A percentile compares a stretch with the other conserved stretches of the same genome.
These are phyloP conservation scores for Cheilosia soror DNA, from an alignment of 2,888 invertebrate species.

Conservation along the genomic window DNA sequence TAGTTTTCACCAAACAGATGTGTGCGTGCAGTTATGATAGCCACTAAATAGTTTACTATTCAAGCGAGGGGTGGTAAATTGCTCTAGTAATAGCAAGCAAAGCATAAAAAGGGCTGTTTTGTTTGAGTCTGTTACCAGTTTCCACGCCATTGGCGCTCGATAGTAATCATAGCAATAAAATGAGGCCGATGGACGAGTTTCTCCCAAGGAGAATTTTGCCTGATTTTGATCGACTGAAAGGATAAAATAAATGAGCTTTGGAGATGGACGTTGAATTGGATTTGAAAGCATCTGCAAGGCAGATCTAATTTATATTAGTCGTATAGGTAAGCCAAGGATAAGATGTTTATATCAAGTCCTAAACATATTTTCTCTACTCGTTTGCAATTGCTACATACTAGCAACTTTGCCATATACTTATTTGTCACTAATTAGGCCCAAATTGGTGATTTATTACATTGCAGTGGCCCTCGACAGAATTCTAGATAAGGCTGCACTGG, in stretches of 20 bases:
- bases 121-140: constrained; percentile 64
- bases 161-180: constrained; percentile 70
- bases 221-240: constrained; percentile 69
- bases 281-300: constrained; percentile 50
- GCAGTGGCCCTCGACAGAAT: too few species aligned
- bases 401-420: too few species aligned
- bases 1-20: constrained; percentile 43
- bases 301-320: constrained; percentile 36
- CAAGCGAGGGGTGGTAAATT: background rate
- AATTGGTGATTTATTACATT: too few species aligned
- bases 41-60: constrained; percentile 70
- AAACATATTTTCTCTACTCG: too few species aligned
- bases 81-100: background rate
- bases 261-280: constrained; percentile 17
- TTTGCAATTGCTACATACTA: too few species aligned
- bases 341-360: too few species aligned
- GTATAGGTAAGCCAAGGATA: too few species aligned
- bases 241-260: constrained; percentile 65
- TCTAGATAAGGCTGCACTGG: too few species aligned
- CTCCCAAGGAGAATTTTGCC: constrained; percentile 55
- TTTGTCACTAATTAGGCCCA: too few species aligned
- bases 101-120: constrained; percentile 53
- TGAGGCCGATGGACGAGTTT: constrained; percentile 67
- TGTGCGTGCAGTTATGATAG: constrained; percentile 72
- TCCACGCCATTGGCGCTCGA: constrained; percentile 71